These are phyloP conservation scores for Saguinus midas DNA, from an alignment of 2,113 vertebrate genomes.

Conservation along the genomic window DNA sequence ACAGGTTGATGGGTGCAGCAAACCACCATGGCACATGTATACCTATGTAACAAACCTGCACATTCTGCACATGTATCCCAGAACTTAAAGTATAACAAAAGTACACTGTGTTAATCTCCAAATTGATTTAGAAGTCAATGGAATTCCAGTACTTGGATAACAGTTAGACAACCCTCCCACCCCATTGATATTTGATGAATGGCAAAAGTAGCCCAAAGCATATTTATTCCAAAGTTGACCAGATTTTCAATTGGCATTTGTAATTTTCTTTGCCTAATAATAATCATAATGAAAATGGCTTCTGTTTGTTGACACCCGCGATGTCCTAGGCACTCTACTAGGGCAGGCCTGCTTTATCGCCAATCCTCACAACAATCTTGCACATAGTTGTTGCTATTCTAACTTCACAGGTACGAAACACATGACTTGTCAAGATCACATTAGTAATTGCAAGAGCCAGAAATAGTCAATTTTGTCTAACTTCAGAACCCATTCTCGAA, in stretches of 20 bases:
- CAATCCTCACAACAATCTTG: not conserved
- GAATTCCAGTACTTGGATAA: not conserved
- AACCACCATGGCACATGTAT: too few relatives aligned
- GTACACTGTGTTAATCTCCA: not conserved
- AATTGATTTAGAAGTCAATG: slow-evolving; percentile 31
- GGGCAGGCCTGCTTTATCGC: not conserved
- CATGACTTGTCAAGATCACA: not conserved
- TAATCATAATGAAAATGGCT: not conserved
- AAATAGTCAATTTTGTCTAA: slow-evolving; percentile 8
- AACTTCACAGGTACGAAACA: not conserved
- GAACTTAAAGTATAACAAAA: not conserved
- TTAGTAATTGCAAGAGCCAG: not conserved
- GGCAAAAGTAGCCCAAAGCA: not conserved
- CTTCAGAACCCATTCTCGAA: not conserved
- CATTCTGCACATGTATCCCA: too few relatives aligned
- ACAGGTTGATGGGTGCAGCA: too few relatives aligned
- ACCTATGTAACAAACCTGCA: too few relatives aligned
- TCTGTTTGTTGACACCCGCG: not conserved
- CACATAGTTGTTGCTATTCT: not conserved
- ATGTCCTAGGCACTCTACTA: not conserved
- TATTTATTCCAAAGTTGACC: not conserved
- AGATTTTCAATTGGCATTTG: slow-evolving; percentile 19
- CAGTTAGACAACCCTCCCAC: not conserved
- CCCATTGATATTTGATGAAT: not conserved
- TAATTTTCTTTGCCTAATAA: not conserved